Base-by-base conservation (phyloP, 2,888 invertebrate species). In the Lobophora halterata region DNA sequence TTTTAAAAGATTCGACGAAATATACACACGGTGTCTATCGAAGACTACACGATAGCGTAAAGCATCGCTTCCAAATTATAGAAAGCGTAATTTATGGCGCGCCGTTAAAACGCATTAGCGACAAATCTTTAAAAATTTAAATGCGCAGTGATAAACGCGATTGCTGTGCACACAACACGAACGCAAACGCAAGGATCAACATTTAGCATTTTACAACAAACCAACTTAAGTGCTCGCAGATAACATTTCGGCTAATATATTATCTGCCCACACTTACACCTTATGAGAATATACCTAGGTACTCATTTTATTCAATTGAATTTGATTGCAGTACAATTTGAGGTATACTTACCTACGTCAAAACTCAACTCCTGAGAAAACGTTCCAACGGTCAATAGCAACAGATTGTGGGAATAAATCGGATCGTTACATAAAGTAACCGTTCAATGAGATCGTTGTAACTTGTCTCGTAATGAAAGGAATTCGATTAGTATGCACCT, bases 401-500 rank as follows among this genome's bases (percentile, higher is more conserved):
- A 10, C 33, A 11, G 25, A 40, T 36, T 49, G 48, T 57, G 52
- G 52, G 53, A 57, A 57, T 46, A 36, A 47, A 47, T 52, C 58
- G 58, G 17, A 17, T 67, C 69, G 74, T 75, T 71, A 72, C 58
- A 64, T 66, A 68, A 70, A 63, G 61, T 71, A 66, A 69, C 71
- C 67, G 74, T 68, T 79, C 74, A 71, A 80, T 76, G 67, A 69
- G 66, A 67, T 65, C 70, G 55, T 69, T 49, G 55, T 65, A n/a
- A n/a, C n/a, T n/a, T n/a, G n/a, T n/a, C n/a, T n/a, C 47, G 57
- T 70, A 62, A 76, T 79, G 66, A 81, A 80, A 78, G 67, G 73
- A 75, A 78, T 81, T 79, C 75, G 80, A 81, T 81, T 79, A 79
- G 68, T 74, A 75, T 79, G 81, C 81, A 79, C 61, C 77, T 58